Evolutionary conservation across 2,888 invertebrate species (phyloP), one percentile per base, ranked within the genome.

Genomic region (Petrolisthes cinctipes): DNA sequence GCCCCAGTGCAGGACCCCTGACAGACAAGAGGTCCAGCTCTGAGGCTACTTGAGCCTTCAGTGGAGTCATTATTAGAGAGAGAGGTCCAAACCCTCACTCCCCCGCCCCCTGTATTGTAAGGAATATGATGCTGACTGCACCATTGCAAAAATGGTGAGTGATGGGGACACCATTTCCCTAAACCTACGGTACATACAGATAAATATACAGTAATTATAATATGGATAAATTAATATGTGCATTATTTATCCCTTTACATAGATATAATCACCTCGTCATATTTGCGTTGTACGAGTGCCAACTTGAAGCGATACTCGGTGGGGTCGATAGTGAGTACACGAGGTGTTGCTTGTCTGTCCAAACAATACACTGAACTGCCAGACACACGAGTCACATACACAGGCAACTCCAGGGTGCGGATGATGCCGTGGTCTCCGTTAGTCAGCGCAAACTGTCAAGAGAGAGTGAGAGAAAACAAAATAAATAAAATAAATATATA

Each of bases 391-490:
- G 99, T 98, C 4, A 99, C 95, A 93, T 99, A 99, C 92, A 99
- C 98, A 0, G 99, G 99, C 88, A 99, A 94, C 93, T 99, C 99
- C 91, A 99, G 93, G 0, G 99, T 99, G 23, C 99, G 96, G 91
- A 99, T 99, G 81, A 99, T 99, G 75, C 99, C 99, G 93, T 98
- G 97, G 93, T 99, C 99, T n/a, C 98, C 99, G 92, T 98, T 98
- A 83, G 95, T 96, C 81, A 99, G 96, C 68, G 98, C 98, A 93
- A 99, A 99, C 94, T 89, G 83, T 54, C 14, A 23, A 6, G 17
- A 57, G 5, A 73, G 51, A 81, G 71, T 6, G 11, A 37, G 37
- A 14, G 61, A 82, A n/a, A 82, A 56, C 7, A 14, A 20, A 61
- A 82, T 37, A 5, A 17, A 51, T 79, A 82, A 4, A 71, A 71